Evolutionary conservation across 64 coral and sea anemone genomes (phyloP), one percentile per base, ranked within the genome.

Genomic region (Exaiptasia diaphana): DNA sequence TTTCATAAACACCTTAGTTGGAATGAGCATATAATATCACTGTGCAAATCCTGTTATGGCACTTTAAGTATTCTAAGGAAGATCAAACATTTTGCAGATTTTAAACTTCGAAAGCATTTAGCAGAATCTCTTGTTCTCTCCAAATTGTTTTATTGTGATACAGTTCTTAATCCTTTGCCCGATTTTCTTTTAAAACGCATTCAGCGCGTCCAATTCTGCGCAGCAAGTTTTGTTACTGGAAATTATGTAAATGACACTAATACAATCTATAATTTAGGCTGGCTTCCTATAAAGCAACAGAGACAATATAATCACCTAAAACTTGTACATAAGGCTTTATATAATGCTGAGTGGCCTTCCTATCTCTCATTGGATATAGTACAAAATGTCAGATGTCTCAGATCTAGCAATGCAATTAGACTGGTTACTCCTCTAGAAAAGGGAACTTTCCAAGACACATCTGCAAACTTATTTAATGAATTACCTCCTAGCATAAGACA

Each of bases 1-100:
- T n/a, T n/a, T n/a, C n/a, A n/a, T n/a, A n/a, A n/a, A n/a, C n/a
- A 31, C 57, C 18, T 68, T 21, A 82, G 35, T n/a, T 53, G 60
- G 78, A 62, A 82, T 68, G 78, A 68, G 15, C 78, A 82, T 82
- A 34, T 82, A 1, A 31, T 68, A n/a, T 41, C 33, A 41, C 60
- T 82, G 4, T n/a, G 26, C 34, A 63, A 35, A 14, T 81, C 78
- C 28, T 82, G 79, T 27, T 82, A 80, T 41, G 33, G 21, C 33
- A 54, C 35, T 7, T 24, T 81, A 29, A 1, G 37, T 50, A 40
- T 38, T 26, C 61, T 82, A 20, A 33, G 15, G 45, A 82, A 70
- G 15, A 38, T 75, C 25, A 32, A 46, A 20, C 46, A 75, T 40
- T 31, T 53, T 46, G 49, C 72, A 18, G 41, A 38, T 1, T 75